Evolutionary conservation across 2,888 invertebrate genomes (phyloP).

Genomic region (Acanthosepion esculentum): DNA sequence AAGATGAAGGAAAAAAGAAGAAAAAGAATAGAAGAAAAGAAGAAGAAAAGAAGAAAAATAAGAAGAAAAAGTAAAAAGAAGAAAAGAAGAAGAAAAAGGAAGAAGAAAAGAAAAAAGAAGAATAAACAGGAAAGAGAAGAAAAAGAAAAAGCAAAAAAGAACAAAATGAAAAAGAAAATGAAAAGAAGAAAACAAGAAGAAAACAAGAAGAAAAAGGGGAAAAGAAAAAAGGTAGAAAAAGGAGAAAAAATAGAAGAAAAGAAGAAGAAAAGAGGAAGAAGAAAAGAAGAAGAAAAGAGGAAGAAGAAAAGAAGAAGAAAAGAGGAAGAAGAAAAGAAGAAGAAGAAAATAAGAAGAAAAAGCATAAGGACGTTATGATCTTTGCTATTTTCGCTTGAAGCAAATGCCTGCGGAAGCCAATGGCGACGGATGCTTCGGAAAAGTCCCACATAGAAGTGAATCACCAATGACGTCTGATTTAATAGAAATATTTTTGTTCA

Average conservation of each 20-base stretch:
- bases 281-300: background rate
- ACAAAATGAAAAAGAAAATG: background rate
- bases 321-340: background rate
- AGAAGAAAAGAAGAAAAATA: too few species aligned
- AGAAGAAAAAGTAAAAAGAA: too few species aligned
- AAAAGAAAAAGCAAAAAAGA: background rate
- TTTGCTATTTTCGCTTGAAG: background rate
- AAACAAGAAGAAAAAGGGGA: background rate
- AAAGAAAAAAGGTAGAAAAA: background rate
- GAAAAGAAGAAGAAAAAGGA: background rate
- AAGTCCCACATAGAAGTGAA: too few species aligned
- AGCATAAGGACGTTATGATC: background rate
- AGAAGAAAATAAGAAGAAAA: background rate
- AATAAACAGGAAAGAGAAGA: background rate
- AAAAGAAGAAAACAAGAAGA: conserved; percentile 16
- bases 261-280: background rate
- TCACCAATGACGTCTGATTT: too few species aligned
- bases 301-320: background rate
- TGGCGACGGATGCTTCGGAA: too few species aligned
- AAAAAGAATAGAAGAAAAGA: too few species aligned
- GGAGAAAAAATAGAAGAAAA: background rate
- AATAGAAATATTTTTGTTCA: too few species aligned
- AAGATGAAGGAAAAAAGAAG: too few species aligned
- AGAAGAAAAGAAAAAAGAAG: background rate
- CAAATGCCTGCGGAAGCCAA: background rate